Evolutionary conservation across 2,797 vertebrate genomes (phyloP).

Genomic region (Gymnoscopelus braueri): DNA sequence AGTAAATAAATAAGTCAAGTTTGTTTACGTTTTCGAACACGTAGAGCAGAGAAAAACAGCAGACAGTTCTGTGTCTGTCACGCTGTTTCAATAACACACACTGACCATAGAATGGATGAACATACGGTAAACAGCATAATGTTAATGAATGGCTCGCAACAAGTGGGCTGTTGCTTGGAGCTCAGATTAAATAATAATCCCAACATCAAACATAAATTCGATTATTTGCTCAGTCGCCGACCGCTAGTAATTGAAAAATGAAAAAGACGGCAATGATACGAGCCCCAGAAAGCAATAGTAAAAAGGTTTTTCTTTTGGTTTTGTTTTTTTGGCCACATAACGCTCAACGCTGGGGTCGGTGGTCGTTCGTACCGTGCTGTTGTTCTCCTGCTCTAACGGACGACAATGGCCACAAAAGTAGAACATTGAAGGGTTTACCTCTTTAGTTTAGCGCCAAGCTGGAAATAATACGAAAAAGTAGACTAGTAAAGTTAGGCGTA

Average conservation of each 20-base stretch:
- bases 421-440: not conserved
- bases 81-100: slow-evolving; percentile 28
- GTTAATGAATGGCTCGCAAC: slow-evolving; percentile 69
- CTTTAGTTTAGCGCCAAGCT: not conserved
- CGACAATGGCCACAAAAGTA: slow-evolving; percentile 36
- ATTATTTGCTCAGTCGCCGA: not conserved
- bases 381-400: slow-evolving; percentile 54
- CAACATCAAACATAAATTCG: not conserved
- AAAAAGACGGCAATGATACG: too few species aligned
- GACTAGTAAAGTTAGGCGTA: not conserved
- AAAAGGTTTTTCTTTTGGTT: too few species aligned
- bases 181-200: slow-evolving; percentile 4
- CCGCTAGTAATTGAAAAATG: not conserved
- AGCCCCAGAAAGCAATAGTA: too few species aligned
- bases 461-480: not conserved
- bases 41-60: not conserved
- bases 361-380: slow-evolving; percentile 64
- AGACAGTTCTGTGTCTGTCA: not conserved
- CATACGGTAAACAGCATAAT: slow-evolving; percentile 56
- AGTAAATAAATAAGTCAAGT: not conserved
- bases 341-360: too few species aligned
- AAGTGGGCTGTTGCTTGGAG: slow-evolving; percentile 58
- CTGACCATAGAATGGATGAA: slow-evolving; percentile 26
- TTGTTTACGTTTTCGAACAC: too few species aligned
- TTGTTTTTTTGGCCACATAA: too few species aligned